Base-by-base conservation (phyloP, 2,113 vertebrate genomes). In the Python bivittatus region DNA sequence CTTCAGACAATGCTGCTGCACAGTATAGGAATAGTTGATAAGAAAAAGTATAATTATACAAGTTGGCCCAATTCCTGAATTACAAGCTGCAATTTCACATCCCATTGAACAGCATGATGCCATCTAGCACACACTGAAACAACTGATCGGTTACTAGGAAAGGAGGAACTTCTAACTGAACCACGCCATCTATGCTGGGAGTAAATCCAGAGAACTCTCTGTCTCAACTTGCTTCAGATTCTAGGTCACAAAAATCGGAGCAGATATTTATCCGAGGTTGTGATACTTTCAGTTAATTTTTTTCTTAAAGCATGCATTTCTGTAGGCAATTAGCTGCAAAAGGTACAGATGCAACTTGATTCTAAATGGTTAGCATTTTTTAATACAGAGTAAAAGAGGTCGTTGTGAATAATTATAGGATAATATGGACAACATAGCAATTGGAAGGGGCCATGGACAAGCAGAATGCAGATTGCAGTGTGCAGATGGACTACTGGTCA, bases 101-200 rank as follows among this genome's bases (percentile, higher is more conserved):
- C 89, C 93, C 95, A 92, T 86, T 87, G 44, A 25, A 0, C 93
- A 57, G 90, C 54, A 9, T 88, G 91, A 93, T 1, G 0, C 93
- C 85, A 93, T 91, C 93, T 85, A 93, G 88, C 2, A 6, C 93
- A 58, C 20, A 17, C 0, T 22, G 61, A 84, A 42, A 87, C 84
- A 79, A 87, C 11, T 1, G 60, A 89, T 58, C 42, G 0, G 1
- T 60, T 92, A 90, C 53, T 1, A 27, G 38, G 0, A 13, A 72
- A 83, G 84, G 6, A 86, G 29, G 94, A 68, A 12, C 38, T 88
- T 88, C 61, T 38, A 79, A 44, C 2, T 79, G 53, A 44, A 38
- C 11, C 42, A 79, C 17, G 9, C 15, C 10, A 0, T 94, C 58
- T 60, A 93, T 93, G 90, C 48, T 60, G 0, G 89, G 88, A 93